Evolutionary conservation across 1,140 invertebrate species (phyloP), one percentile per base, ranked within the genome.

Genomic region (Dysdera silvatica): DNA sequence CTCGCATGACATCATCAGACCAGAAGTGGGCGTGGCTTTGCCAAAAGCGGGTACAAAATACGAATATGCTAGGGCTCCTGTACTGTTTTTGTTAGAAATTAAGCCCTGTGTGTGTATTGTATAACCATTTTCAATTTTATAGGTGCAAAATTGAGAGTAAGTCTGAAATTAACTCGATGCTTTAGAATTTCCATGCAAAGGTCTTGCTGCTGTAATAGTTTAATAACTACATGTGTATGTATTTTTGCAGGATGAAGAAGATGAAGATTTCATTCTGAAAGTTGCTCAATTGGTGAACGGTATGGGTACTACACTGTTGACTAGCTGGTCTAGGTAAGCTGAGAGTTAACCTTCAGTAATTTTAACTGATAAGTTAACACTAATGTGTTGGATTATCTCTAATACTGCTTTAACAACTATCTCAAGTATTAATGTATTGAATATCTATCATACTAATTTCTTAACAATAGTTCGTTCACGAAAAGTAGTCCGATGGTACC

Each of bases 201-300:
- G n/a, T n/a, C n/a, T n/a, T n/a, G n/a, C n/a, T n/a, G n/a, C 1
- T 45, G 43, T 10, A 14, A 45, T 45, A 14, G n/a, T 45, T 45
- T 8, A 45, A 18, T 45, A 14, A 45, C n/a, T 45, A 18, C 2
- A 45, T 45, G 18, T 10, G n/a, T 7, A 1, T 63, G 16, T 55
- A 24, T 37, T 43, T 18, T 28, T 54, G 4, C 33, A 53, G 43
- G 35, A 65, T 62, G 77, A 79, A 69, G 79, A 80, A 59, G 80
- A 81, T 65, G 72, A 74, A 37, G 81, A 82, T 57, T 82, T 79
- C 69, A 61, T 81, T 24, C 71, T 75, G 12, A 82, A 81, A 66
- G 70, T 83, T 37, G 74, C 80, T 23, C 76, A 77, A 61, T 74
- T 83, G 10, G 72, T 82, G 31, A 81, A 81, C 73, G 74, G 72